Base-by-base conservation (phyloP, 1,140 invertebrate genomes). In the Apis dorsata region DNA sequence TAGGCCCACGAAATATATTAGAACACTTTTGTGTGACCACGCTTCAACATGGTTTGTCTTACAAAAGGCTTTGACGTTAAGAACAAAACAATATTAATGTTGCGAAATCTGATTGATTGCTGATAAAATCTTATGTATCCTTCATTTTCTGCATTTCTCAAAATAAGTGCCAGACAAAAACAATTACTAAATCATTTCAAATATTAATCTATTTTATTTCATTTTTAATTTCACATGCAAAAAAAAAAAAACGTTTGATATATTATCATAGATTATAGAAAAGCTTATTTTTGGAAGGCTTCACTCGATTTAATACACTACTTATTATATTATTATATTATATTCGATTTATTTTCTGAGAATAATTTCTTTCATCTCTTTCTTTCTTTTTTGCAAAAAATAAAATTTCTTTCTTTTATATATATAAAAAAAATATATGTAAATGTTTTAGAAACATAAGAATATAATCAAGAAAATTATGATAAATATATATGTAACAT, bases 1-100 rank as follows among this genome's bases (percentile, higher is more conserved):
- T 89, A 79, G 88, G 87, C 79, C 82, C 84, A 81, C 88, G 81
- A 89, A 89, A 89, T 89, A 85, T 89, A 88, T 88, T 82, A 81
- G 87, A 86, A 77, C 86, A 72, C 63, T 77, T 81, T 83, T 78
- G 69, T 68, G 65, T 81, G 87, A 84, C 86, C 87, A 88, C 86
- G 84, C 87, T 86, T 19, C 9, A 44, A 44, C 7, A 3, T 68
- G 62, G 65, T 71, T 15, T 79, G 79, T 59, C 71, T 70, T 69
- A 65, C 77, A 63, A 82, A 62, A 81, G 79, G 70, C 65, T 85
- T 73, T 81, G 71, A 76, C 62, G 65, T 76, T 82, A 77, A 77
- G 62, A 69, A 57, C 71, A 4, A 44, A 44, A 44, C 2, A 44
- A 44, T 44, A 34, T 34, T 34, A 44, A 44, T 44, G 71, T 86